Percentiles rank a stretch among this genome's conserved stretches.
Evolutionary conservation across 1,140 invertebrate genomes (phyloP).

Genomic region (Drosophila ironensis): DNA sequence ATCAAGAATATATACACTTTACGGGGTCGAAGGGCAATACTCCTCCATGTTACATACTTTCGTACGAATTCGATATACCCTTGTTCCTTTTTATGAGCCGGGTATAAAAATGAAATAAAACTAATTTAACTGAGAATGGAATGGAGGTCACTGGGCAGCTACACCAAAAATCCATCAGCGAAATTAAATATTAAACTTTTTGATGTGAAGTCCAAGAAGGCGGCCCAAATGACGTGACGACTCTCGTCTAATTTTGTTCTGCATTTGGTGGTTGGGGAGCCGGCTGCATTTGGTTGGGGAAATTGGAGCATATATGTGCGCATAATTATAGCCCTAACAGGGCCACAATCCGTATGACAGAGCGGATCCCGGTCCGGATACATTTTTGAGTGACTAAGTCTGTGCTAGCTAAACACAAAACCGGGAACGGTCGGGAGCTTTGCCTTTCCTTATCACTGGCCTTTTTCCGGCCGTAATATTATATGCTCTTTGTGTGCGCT

Average conservation of each 20-base stretch:
- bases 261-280: too few species aligned
- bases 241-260: constrained; percentile 38
- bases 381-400: background rate
- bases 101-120: constrained; percentile 27
- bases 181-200: constrained; percentile 65
- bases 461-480: constrained; percentile 29
- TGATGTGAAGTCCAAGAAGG: constrained; percentile 26
- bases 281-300: constrained; percentile 22
- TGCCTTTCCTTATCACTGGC: constrained; percentile 25
- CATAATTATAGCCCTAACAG: constrained; percentile 17
- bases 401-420: constrained; percentile 4
- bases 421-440: background rate
- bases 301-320: constrained; percentile 43
- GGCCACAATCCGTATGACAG: constrained; percentile 3
- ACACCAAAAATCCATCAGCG: constrained; percentile 48
- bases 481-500: constrained; percentile 2
- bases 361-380: background rate
- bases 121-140: constrained; percentile 24
- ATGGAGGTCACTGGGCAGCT: constrained; percentile 50
- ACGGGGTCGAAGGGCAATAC: too few species aligned
- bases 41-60: too few species aligned
- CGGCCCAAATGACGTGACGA: constrained; percentile 32
- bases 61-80: too few species aligned
- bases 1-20: too few species aligned
- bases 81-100: too few species aligned